A percentile compares a stretch with the other conserved stretches of the same genome.
Evolutionary conservation across 2,888 invertebrate species (phyloP).

Genomic region (Chouioia cunea): DNA sequence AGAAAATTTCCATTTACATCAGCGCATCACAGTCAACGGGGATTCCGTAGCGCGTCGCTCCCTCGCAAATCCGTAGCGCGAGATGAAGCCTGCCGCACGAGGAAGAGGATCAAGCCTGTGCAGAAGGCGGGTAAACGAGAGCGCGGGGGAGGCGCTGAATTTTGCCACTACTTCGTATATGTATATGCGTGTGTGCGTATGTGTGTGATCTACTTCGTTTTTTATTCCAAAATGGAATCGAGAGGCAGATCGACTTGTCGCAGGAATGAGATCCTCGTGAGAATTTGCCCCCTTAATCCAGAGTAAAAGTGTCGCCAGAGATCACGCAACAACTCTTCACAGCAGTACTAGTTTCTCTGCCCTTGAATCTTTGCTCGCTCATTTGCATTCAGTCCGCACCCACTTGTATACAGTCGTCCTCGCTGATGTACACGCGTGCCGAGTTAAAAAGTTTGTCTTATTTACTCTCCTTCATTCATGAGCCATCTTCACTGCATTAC

Average conservation of each 20-base stretch:
- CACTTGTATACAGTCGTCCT: constrained; percentile 15
- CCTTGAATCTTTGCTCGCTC: constrained; percentile 34
- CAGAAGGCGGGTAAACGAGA: constrained; percentile 34
- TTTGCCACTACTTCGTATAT: constrained; percentile 2
- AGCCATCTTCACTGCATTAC: background rate
- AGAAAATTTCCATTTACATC: constrained; percentile 56
- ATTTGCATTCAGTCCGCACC: constrained; percentile 38
- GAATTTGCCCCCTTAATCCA: constrained; percentile 58
- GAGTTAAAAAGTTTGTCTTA: constrained; percentile 21
- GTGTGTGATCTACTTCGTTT: constrained; percentile 1
- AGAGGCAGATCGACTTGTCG: constrained; percentile 49
- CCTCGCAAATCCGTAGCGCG: constrained; percentile 45
- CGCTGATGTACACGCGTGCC: constrained; percentile 2
- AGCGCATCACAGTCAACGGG: constrained; percentile 45
- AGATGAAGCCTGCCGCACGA: constrained; percentile 28
- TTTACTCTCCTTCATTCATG: constrained; percentile 34
- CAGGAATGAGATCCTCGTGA: constrained; percentile 59
- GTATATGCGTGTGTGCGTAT: background rate
- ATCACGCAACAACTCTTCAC: constrained; percentile 15
- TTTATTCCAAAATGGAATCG: constrained; percentile 47
- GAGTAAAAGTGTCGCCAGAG: constrained; percentile 46
- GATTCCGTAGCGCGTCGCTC: constrained; percentile 50
- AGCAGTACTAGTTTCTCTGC: background rate
- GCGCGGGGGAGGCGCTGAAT: constrained; percentile 20
- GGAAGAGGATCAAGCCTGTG: background rate